Evolutionary conservation across 2,888 invertebrate genomes (phyloP).

Genomic region (Danaus chrysippus): DNA sequence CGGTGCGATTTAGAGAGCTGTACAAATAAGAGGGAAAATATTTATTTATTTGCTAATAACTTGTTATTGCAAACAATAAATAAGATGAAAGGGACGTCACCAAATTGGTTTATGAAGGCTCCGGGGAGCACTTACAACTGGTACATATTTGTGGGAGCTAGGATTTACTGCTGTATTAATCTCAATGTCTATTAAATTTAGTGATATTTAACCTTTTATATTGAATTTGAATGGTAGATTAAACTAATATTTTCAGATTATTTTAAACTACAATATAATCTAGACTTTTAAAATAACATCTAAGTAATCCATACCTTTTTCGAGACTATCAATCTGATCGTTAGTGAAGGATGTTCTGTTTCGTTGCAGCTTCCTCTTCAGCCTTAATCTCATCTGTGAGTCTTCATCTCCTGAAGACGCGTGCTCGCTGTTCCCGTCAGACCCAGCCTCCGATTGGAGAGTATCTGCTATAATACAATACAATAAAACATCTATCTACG

Average conservation of each 20-base stretch:
- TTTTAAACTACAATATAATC: no score
- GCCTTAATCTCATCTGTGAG: conserved; percentile 93
- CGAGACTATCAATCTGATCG: conserved; percentile 98
- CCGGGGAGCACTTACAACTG: conserved; percentile 51
- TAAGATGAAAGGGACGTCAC: conserved; percentile 68
- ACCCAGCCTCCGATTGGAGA: conserved; percentile 81
- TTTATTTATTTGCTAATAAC: conserved; percentile 78
- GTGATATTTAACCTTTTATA: not conserved
- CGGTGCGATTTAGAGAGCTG: conserved; percentile 57
- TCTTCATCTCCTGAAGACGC: conserved; percentile 94
- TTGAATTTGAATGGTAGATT: no score
- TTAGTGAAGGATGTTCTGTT: conserved; percentile 99
- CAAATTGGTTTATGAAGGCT: conserved; percentile 74
- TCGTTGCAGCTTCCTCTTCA: conserved; percentile 97
- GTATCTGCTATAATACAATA: conserved; percentile 65
- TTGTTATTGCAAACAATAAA: conserved; percentile 67
- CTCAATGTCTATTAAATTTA: not conserved
- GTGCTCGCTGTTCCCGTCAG: conserved; percentile 94
- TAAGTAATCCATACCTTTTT: conserved; percentile 87
- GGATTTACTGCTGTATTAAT: conserved; percentile 6
- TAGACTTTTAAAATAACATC: no score
- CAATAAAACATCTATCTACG: not conserved
- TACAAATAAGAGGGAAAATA: conserved; percentile 69
- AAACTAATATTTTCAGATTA: no score
- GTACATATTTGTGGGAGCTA: conserved; percentile 12